Base-by-base conservation (phyloP, 2,797 vertebrate species). In the Cyprinodon diabolis region DNA sequence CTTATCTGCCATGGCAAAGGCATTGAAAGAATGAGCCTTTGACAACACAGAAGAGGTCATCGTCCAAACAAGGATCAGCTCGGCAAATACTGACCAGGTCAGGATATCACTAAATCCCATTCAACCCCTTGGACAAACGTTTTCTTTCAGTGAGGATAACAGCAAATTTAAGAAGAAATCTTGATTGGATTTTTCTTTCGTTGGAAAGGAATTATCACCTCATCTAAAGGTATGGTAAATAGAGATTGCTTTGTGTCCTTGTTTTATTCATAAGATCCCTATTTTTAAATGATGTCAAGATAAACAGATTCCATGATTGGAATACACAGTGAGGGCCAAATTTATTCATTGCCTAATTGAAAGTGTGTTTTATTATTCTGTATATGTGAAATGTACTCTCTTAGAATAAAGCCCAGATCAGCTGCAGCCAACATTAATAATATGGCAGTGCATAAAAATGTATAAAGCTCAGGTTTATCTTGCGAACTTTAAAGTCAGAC, bases 211-310 rank as follows among this genome's bases (percentile, higher is more conserved):
- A 96, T 96, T 94, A 94, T 87, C 92, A 84, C 85, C 88, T 95
- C 93, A 86, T 93, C 95, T 94, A 94, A 96, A 98, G 98, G 98
- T 99, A 98, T 94, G 95, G 95, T 93, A 95, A 95, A 95, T 94
- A 94, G 89, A 80, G 83, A 94, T 92, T 86, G 88, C 58, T 93
- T 92, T 93, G 71, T 89, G 84, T 93, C 88, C 68, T 25, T 86
- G 87, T 88, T 93, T 93, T 81, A 85, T 90, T 92, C 88, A 92
- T 89, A 89, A 87, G 90, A 92, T 84, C 86, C 78, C 87, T 83
- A 90, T 85, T 90, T 93, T 93, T 80, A 93, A 91, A 70, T 77
- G 89, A 91, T 91, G 94, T 51, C 62, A 81, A 47, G 71, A 92
- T 74, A 74, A 92, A 86, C 88, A 91, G 76, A 91, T 90, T 93